Percentiles rank a stretch among this genome's conserved stretches.
phyloP scores from a whole-genome alignment of 2,113 vertebrate species.

The Gobius niger region DNA sequence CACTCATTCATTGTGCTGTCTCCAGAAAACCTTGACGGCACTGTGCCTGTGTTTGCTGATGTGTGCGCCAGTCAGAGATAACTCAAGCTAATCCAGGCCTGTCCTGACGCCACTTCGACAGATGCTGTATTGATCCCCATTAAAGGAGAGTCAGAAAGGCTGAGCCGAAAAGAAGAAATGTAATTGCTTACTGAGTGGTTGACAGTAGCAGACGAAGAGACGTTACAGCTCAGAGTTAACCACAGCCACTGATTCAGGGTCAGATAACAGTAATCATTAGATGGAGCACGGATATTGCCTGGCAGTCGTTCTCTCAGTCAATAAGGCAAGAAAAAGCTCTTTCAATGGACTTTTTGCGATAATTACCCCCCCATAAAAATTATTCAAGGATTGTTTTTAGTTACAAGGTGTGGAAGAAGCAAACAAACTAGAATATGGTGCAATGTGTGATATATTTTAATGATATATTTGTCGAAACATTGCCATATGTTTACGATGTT shows the following conservation, averaged over 20 bases:
- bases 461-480: neutral
- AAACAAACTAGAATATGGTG: neutral
- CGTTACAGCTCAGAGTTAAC: slow-evolving; percentile 59
- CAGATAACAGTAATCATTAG: slow-evolving; percentile 71
- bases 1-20: slow-evolving; percentile 47
- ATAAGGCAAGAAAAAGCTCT: slow-evolving; percentile 31
- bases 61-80: slow-evolving; percentile 57
- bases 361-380: slow-evolving; percentile 18
- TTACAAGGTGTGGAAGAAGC: neutral
- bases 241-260: slow-evolving; percentile 62
- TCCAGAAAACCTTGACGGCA: slow-evolving; percentile 42
- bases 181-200: slow-evolving; percentile 69
- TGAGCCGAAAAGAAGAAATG: slow-evolving; percentile 70
- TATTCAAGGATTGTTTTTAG: slow-evolving; percentile 4
- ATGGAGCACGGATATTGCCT: slow-evolving; percentile 42
- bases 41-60: slow-evolving; percentile 2
- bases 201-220: slow-evolving; percentile 62
- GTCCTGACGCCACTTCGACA: slow-evolving; percentile 67
- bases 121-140: slow-evolving; percentile 77
- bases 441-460: neutral
- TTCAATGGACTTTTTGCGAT: slow-evolving; percentile 34
- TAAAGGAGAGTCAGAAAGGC: slow-evolving; percentile 72
- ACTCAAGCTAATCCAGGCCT: slow-evolving; percentile 61
- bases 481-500: neutral
- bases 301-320: slow-evolving; percentile 36